Evolutionary conservation across 2,797 vertebrate genomes (phyloP).

Genomic region (Rhynchonycteris naso): DNA sequence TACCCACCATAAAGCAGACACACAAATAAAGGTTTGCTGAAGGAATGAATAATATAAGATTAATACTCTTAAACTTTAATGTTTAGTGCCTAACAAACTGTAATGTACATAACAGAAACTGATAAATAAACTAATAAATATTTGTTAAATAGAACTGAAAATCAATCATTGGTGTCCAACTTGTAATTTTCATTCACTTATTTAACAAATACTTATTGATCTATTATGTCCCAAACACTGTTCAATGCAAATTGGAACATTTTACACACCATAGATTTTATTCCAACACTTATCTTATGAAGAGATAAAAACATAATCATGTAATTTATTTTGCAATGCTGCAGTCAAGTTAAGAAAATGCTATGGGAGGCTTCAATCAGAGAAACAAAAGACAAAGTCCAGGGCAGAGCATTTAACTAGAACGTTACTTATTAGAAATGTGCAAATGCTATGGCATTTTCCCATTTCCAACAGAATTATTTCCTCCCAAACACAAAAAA

Average conservation of each 20-base stretch:
- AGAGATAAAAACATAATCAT: background rate
- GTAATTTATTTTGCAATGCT: background rate
- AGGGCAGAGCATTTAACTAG: background rate
- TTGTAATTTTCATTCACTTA: conserved; percentile 22
- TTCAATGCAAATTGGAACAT: background rate
- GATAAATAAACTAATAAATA: background rate
- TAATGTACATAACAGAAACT: background rate
- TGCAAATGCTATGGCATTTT: background rate
- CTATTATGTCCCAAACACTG: background rate
- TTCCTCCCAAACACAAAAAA: conserved; percentile 17
- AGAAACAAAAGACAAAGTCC: conserved; percentile 1
- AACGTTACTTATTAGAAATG: background rate
- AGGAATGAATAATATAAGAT: conserved; percentile 10
- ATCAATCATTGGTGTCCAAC: background rate
- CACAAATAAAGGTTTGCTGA: background rate
- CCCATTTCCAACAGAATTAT: background rate
- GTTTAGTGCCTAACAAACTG: background rate
- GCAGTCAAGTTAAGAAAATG: background rate
- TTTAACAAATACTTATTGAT: conserved; percentile 31
- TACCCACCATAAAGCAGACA: background rate
- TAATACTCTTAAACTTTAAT: background rate
- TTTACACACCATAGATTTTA: background rate
- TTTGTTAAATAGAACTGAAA: background rate
- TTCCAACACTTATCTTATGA: background rate
- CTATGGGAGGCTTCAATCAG: background rate